phyloP scores from a whole-genome alignment of 1,140 invertebrate genomes.

The Bombus consobrinus region DNA sequence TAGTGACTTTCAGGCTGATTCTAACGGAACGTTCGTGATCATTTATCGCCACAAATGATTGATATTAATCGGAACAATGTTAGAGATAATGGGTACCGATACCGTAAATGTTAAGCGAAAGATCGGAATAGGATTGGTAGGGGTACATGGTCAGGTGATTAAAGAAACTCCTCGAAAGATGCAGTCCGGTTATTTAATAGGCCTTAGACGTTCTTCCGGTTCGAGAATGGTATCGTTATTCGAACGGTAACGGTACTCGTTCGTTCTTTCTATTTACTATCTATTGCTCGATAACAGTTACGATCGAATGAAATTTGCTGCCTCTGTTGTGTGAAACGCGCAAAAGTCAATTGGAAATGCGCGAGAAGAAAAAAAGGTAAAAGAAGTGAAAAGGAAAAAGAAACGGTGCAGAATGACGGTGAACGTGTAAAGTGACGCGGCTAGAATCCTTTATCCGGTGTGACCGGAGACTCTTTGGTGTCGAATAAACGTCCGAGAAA shows the following conservation, averaged over 20 bases:
- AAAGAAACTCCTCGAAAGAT: slow-evolving; percentile 14
- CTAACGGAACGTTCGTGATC: not conserved
- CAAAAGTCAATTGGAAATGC: not conserved
- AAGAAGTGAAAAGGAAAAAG: not conserved
- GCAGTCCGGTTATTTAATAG: slow-evolving; percentile 42
- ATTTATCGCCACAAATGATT: slow-evolving; percentile 17
- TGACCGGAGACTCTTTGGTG: slow-evolving; percentile 6
- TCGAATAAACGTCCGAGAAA: not conserved
- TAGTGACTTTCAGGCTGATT: not conserved
- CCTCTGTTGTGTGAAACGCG: not conserved
- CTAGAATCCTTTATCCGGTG: slow-evolving; percentile 29
- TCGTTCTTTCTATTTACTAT: not conserved
- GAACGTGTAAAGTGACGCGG: not conserved
- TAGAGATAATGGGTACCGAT: not conserved
- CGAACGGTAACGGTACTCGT: slow-evolving; percentile 27
- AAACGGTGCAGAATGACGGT: not conserved
- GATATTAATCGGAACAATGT: slow-evolving; percentile 24
- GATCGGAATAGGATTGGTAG: not conserved
- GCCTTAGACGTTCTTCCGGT: slow-evolving; percentile 1
- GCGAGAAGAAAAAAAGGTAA: not conserved
- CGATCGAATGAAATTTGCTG: not conserved
- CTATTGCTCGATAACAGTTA: not conserved
- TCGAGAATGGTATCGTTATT: slow-evolving; percentile 20
- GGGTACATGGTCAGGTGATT: not conserved
- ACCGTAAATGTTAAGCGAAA: not conserved